Evolutionary conservation across 1,140 invertebrate species (phyloP).

Genomic region (Proales similis): DNA sequence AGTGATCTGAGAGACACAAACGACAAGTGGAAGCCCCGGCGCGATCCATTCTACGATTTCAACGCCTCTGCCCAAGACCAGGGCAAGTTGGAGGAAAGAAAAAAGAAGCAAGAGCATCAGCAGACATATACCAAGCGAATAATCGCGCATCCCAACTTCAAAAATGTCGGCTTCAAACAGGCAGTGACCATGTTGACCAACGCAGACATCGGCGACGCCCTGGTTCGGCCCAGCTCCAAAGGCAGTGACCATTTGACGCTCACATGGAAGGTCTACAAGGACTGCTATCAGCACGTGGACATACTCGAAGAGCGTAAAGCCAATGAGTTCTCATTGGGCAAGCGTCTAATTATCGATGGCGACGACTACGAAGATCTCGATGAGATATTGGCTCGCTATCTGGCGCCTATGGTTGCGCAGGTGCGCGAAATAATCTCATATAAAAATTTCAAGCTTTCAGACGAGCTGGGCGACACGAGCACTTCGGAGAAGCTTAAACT

Average conservation of each 20-base stretch:
- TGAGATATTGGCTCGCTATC: conserved; percentile 91
- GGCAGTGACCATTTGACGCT: conserved; percentile 89
- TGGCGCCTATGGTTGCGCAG: conserved; percentile 88
- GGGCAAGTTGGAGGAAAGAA: conserved; percentile 69
- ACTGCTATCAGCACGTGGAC: conserved; percentile 69
- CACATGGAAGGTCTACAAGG: conserved; percentile 93
- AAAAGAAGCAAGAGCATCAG: conserved; percentile 63
- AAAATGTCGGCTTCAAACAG: conserved; percentile 88
- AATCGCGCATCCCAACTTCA: conserved; percentile 92
- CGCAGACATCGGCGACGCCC: conserved; percentile 84
- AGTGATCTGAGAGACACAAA: conserved; percentile 86
- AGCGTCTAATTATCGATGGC: conserved; percentile 71
- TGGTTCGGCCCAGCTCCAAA: conserved; percentile 77
- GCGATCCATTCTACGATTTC: conserved; percentile 84
- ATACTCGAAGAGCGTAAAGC: conserved; percentile 96
- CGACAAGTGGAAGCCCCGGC: conserved; percentile 75
- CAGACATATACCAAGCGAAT: conserved; percentile 59
- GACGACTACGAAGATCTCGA: conserved; percentile 92
- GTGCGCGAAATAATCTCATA: conserved; percentile 81
- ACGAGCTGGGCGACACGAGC: conserved; percentile 53
- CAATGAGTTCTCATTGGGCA: conserved; percentile 87
- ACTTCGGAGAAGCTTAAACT: neutral
- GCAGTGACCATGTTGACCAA: conserved; percentile 73
- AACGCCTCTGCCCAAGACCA: conserved; percentile 73
- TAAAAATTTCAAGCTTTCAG: conserved; percentile 73